Conservation (phyloP, 2,113 vertebrate species). For the Ramphastos sulfuratus region DNA sequence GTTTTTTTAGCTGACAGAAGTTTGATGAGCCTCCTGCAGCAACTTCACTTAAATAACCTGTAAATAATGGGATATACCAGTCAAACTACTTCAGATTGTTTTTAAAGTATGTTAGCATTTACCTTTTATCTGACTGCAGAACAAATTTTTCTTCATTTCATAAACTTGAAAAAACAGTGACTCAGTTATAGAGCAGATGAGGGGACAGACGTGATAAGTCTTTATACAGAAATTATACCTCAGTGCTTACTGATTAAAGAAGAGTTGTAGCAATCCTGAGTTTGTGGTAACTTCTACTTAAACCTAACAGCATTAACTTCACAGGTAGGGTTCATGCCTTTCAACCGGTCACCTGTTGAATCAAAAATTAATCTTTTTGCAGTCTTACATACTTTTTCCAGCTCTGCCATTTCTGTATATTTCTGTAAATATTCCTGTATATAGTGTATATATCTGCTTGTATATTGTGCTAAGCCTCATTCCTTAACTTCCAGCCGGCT, state of each 20-base stretch:
- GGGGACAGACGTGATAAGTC: slow-evolving; percentile 6
- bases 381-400: neutral
- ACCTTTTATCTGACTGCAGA: neutral
- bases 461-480: too few relatives aligned
- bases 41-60: slow-evolving; percentile 9
- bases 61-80: slow-evolving; percentile 8
- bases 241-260: slow-evolving; percentile 16
- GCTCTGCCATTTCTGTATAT: too few relatives aligned
- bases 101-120: slow-evolving; percentile 14
- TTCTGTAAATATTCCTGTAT: too few relatives aligned
- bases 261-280: neutral
- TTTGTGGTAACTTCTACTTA: neutral
- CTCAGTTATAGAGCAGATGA: neutral
- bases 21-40: slow-evolving; percentile 13
- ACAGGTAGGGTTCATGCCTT: neutral
- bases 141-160: slow-evolving; percentile 32
- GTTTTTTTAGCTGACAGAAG: neutral
- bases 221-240: slow-evolving; percentile 23
- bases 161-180: slow-evolving; percentile 30
- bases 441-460: too few relatives aligned
- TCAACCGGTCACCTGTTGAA: neutral
- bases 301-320: neutral
- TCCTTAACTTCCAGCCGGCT: too few relatives aligned
- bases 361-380: neutral
- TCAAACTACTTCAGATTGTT: neutral